These are phyloP conservation scores for Chelon auratus DNA, from an alignment of 2,797 vertebrate genomes.

Conservation along the genomic window DNA sequence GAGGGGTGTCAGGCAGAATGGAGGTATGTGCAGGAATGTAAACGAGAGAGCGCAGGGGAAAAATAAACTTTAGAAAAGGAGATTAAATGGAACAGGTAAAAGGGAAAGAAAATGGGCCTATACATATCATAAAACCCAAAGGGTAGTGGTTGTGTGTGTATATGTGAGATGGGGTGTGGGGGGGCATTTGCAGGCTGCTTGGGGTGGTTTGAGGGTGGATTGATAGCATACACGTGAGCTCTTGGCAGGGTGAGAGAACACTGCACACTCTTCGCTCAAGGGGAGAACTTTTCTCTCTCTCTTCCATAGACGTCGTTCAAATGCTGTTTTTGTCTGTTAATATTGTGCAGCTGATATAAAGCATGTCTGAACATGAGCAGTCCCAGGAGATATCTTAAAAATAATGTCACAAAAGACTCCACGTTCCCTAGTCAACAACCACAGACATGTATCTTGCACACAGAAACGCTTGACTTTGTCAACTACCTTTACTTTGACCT, in stretches of 20 bases:
- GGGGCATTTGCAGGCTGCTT: slow-evolving; percentile 58
- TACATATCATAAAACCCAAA: slow-evolving; percentile 6
- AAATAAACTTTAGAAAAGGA: slow-evolving; percentile 21
- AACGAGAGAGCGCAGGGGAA: not conserved
- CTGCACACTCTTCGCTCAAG: slow-evolving; percentile 30
- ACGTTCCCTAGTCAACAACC: not conserved
- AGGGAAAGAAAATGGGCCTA: not conserved
- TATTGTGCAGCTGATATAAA: slow-evolving; percentile 12
- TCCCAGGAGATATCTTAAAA: slow-evolving; percentile 29
- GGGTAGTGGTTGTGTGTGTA: slow-evolving; percentile 10
- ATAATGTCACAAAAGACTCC: not conserved
- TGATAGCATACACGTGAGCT: slow-evolving; percentile 73
- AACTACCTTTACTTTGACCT: slow-evolving; percentile 21
- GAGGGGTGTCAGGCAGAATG: slow-evolving; percentile 2
- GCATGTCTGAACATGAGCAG: slow-evolving; percentile 43
- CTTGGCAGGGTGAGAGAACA: slow-evolving; percentile 66
- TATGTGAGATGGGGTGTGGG: slow-evolving; percentile 16
- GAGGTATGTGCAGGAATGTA: slow-evolving; percentile 26
- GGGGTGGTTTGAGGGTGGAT: slow-evolving; percentile 38
- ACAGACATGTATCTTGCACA: not conserved
- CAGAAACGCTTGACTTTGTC: slow-evolving; percentile 9
- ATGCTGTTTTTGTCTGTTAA: slow-evolving; percentile 20
- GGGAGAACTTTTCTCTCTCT: slow-evolving; percentile 16
- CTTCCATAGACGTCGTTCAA: slow-evolving; percentile 16
- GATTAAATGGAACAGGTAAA: not conserved